phyloP scores from a whole-genome alignment of 64 coral and sea anemone genomes.

The Catalaphyllia jardinei region DNA sequence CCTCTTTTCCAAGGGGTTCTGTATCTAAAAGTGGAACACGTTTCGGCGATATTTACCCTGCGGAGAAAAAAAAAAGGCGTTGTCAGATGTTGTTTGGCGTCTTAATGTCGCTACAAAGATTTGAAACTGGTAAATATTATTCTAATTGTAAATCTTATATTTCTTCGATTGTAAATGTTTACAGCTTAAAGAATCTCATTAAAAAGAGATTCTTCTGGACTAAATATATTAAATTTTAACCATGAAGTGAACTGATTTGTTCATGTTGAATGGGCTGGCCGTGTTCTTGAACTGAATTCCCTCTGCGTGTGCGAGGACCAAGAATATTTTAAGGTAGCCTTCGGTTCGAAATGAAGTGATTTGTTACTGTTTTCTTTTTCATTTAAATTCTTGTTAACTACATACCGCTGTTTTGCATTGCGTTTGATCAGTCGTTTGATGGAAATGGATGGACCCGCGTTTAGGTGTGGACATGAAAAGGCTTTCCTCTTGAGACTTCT shows the following conservation, averaged over 20 bases:
- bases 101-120: neutral
- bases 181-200: neutral
- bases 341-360: no score
- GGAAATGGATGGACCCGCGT: no score
- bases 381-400: no score
- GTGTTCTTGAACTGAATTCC: neutral
- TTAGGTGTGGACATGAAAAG: no score
- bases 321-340: neutral
- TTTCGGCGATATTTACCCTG: slow-evolving; percentile 1
- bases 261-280: neutral
- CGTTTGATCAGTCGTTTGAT: no score
- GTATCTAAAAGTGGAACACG: neutral
- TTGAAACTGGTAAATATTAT: neutral
- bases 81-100: neutral
- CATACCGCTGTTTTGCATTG: no score
- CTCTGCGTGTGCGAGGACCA: neutral
- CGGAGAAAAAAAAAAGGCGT: neutral
- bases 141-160: neutral
- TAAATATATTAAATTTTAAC: neutral
- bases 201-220: neutral
- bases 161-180: neutral
- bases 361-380: no score
- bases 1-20: neutral
- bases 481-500: no score
- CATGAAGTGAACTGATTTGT: neutral